These are phyloP conservation scores for Macrobrachium nipponense DNA, from an alignment of 1,140 invertebrate species.

Conservation along the genomic window DNA sequence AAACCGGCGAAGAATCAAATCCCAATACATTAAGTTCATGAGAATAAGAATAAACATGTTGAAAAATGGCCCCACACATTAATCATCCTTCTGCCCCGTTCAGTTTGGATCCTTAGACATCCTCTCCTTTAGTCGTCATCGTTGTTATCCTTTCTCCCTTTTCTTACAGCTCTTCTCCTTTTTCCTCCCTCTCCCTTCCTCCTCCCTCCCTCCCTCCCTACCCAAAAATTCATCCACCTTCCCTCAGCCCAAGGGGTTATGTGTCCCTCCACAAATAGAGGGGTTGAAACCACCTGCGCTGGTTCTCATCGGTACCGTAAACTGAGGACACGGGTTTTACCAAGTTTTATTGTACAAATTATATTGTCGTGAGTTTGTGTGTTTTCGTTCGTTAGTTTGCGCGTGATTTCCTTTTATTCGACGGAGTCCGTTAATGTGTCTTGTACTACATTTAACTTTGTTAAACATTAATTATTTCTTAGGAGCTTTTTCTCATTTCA, in stretches of 20 bases:
- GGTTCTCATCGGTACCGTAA: constrained; percentile 22
- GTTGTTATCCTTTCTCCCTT: neutral
- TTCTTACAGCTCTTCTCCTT: neutral
- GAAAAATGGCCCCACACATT: no score
- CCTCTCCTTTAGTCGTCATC: no score
- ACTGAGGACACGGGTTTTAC: constrained; percentile 9
- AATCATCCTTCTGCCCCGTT: no score
- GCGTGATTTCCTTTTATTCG: neutral
- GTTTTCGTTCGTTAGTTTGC: neutral
- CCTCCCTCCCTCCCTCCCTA: neutral
- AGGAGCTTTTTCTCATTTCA: no score
- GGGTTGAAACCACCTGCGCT: neutral
- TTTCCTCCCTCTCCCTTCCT: neutral
- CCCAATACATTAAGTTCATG: no score
- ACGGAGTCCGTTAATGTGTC: no score
- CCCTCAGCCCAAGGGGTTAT: neutral
- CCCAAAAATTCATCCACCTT: neutral
- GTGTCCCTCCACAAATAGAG: neutral
- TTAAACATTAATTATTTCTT: no score
- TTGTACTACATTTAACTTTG: no score
- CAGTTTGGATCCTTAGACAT: no score
- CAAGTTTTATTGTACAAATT: constrained; percentile 14
- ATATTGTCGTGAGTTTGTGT: neutral
- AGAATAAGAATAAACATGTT: no score
- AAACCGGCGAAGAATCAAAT: no score